Evolutionary conservation across 2,113 vertebrate species (phyloP).

Genomic region (Nanorana parkeri): DNA sequence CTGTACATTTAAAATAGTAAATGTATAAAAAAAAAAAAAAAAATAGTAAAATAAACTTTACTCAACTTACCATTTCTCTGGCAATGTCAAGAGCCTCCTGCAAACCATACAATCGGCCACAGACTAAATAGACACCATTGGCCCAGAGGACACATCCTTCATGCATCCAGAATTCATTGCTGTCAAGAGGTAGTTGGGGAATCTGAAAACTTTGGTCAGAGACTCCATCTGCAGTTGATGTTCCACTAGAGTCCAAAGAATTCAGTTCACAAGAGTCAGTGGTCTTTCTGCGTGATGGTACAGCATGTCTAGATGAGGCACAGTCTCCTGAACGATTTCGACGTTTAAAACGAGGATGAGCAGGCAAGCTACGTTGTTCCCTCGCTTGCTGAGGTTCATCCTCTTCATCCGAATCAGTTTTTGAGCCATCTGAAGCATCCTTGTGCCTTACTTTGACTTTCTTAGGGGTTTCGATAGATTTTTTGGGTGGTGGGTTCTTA

Average conservation of each 20-base stretch:
- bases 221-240: slow-evolving; percentile 82
- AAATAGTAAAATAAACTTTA: too few relatives aligned
- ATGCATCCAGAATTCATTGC: slow-evolving; percentile 98
- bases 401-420: slow-evolving; percentile 75
- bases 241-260: slow-evolving; percentile 74
- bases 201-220: slow-evolving; percentile 92
- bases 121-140: slow-evolving; percentile 97
- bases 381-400: slow-evolving; percentile 76
- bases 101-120: slow-evolving; percentile 93
- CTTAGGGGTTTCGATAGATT: slow-evolving; percentile 74
- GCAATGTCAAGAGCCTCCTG: slow-evolving; percentile 97
- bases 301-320: slow-evolving; percentile 79
- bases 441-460: slow-evolving; percentile 82
- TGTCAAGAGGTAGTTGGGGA: slow-evolving; percentile 98
- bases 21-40: too few relatives aligned
- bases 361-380: slow-evolving; percentile 86
- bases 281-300: slow-evolving; percentile 83
- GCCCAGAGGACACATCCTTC: slow-evolving; percentile 97
- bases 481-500: slow-evolving; percentile 91
- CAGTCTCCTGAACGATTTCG: slow-evolving; percentile 94
- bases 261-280: slow-evolving; percentile 76
- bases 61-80: slow-evolving; percentile 91
- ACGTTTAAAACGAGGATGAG: slow-evolving; percentile 94
- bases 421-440: slow-evolving; percentile 77
- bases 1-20: too few relatives aligned